Evolutionary conservation across 2,888 invertebrate species (phyloP), one percentile per base, ranked within the genome.

Genomic region (Cetonia aurata): DNA sequence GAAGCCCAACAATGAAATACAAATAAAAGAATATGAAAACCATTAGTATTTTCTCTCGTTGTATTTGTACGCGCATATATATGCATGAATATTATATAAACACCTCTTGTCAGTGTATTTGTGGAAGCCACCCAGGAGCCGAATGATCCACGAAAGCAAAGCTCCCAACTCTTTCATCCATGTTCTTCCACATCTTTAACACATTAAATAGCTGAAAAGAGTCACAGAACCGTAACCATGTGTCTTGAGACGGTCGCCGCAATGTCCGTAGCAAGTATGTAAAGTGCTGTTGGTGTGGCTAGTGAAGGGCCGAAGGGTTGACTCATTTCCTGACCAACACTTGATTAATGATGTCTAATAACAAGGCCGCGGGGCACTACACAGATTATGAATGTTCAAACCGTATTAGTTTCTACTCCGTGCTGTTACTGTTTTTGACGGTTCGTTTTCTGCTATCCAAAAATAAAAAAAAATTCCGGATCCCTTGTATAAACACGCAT

Each of bases 331-430:
- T 84, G 84, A 82, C 84, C 83, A 81, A 83, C 80, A 75, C 80
- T 83, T 84, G 84, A 84, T 84, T 84, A 84, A 84, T 84, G 84
- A 84, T 84, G 82, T 81, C 83, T 84, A 84, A 84, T 84, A 84
- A 84, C 84, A 83, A 82, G 79, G 76, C 78, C 77, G 77, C 74
- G 76, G 77, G 78, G 75, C 75, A 75, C 69, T 73, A 73, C 75
- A 73, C 76, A 76, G 78, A 78, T 78, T 78, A 77, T 78, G 77
- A 77, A 79, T 78, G 79, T 78, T 79, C 79, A 78, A 78, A 78
- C 79, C 76, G 78, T 79, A 79, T 80, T 81, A 80, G 79, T 80
- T 79, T 78, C 76, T 72, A 75, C 72, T 75, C 76, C 77, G 77
- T 77, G 75, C 78, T 78, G 77, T 80, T 80, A 79, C 80, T 81